Conservation (phyloP, 2,888 invertebrate genomes). For the Himalopsyche japonica region DNA sequence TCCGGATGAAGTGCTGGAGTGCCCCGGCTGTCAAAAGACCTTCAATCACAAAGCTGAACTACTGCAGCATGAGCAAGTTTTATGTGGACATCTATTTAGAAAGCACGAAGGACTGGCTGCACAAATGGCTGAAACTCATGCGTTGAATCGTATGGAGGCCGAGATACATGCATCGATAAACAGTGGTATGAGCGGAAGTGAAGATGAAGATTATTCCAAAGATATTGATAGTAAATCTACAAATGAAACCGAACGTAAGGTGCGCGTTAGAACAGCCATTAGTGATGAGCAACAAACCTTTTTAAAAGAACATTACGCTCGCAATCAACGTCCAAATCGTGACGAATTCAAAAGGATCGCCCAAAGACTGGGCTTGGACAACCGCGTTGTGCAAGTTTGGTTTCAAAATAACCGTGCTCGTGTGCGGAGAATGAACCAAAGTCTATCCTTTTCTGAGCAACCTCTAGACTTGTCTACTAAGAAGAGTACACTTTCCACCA, state of each 20-base stretch:
- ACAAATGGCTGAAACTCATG: conserved; percentile 71
- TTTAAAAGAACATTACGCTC: conserved; percentile 84
- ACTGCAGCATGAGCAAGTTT: conserved; percentile 73
- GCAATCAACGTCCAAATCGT: conserved; percentile 91
- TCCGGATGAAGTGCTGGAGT: conserved; percentile 55
- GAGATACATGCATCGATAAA: conserved; percentile 58
- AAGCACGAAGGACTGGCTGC: conserved; percentile 78
- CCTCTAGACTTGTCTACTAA: conserved; percentile 91
- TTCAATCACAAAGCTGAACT: conserved; percentile 65
- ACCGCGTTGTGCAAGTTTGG: conserved; percentile 90
- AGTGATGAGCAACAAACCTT: conserved; percentile 91
- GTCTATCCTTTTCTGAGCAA: conserved; percentile 63
- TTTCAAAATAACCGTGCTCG: conserved; percentile 94
- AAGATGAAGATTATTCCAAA: conserved; percentile 63
- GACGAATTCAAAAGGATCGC: conserved; percentile 92
- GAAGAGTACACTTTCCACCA: conserved; percentile 62
- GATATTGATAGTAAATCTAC: conserved; percentile 60
- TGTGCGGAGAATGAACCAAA: conserved; percentile 70
- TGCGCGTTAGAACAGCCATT: conserved; percentile 90
- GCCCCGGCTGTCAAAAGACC: conserved; percentile 62
- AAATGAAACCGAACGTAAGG: conserved; percentile 73
- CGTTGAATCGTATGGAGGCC: conserved; percentile 58
- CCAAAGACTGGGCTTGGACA: conserved; percentile 72
- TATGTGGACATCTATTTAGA: conserved; percentile 61
- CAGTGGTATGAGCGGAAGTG: conserved; percentile 62